Base-by-base conservation (phyloP, 2,797 vertebrate genomes). In the Phalloptychus januarius region DNA sequence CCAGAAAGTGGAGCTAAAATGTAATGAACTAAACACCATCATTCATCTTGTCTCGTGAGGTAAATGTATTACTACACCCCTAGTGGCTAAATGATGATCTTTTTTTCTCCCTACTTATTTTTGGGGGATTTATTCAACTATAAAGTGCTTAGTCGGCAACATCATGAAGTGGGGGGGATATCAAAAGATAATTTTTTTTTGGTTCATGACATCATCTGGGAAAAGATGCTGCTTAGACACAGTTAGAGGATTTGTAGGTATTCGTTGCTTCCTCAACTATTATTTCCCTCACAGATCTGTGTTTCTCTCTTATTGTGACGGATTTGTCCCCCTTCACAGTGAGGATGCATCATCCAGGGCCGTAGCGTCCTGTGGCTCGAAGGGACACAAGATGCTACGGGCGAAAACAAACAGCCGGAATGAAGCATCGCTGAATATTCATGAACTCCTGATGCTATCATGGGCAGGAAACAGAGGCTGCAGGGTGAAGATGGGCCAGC, bases 201-300 rank as follows among this genome's bases (percentile, higher is more conserved):
- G n/a, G n/a, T n/a, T n/a, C n/a, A 67, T 25, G 2, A 67, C 4
- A 25, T 38, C 12, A 65, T 67, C 20, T 67, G 8, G 20, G 38
- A 40, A 67, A 67, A 20, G 4, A 69, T 42, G 38, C 25, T 70
- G 40, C 42, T 31, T 70, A 16, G 25, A 44, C 12, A 20, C 50
- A 81, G 10, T 76, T 46, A 63, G 65, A 83, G 36, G 76, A 80
- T 31, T 76, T 85, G 78, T 75, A 72, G 77, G 77, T 23, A 75
- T 74, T 45, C 76, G 46, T 75, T 81, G 70, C 80, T 87, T 87
- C 79, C 70, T 70, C 79, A 87, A 75, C 3, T 79, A 63, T 72
- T 75, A 69, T 77, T 84, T 84, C 54, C 83, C 79, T 76, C 54
- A 61, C 72, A 85, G 78, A 78, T 54, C 58, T 65, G 45, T 71